These are phyloP conservation scores for Tillus elongatus DNA, from an alignment of 2,888 invertebrate species.

Conservation along the genomic window DNA sequence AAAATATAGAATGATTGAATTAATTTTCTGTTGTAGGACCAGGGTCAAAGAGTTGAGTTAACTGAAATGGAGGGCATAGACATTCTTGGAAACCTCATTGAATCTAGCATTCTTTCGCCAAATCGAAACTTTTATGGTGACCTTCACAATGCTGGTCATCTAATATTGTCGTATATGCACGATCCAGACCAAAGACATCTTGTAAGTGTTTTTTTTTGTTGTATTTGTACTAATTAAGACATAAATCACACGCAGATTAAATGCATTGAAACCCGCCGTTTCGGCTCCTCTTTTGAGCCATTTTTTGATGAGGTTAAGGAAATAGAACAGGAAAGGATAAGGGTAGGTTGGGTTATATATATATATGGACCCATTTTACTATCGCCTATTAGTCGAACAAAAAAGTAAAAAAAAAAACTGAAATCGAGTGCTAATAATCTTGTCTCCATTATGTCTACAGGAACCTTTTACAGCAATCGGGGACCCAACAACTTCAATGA, in stretches of 20 bases:
- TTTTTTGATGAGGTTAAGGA: too few relatives aligned
- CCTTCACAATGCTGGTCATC: conserved; percentile 75
- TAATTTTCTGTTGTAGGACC: too few relatives aligned
- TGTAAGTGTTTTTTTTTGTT: too few relatives aligned
- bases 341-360: too few relatives aligned
- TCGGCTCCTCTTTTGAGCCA: conserved; percentile 3
- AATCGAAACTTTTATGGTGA: conserved; percentile 68
- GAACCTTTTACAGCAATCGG: conserved; percentile 80
- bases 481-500: conserved; percentile 75
- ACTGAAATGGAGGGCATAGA: conserved; percentile 67
- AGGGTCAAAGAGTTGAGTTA: conserved; percentile 48
- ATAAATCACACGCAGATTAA: too few relatives aligned
- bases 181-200: conserved; percentile 71
- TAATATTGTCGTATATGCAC: conserved; percentile 65
- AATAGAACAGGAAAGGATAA: too few relatives aligned
- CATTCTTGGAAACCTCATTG: conserved; percentile 69
- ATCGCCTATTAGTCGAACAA: too few relatives aligned
- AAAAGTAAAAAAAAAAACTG: too few relatives aligned
- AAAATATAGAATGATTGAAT: background rate
- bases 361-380: too few relatives aligned
- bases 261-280: too few relatives aligned
- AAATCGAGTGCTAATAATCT: too few relatives aligned
- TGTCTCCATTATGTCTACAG: too few relatives aligned
- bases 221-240: conserved; percentile 5
- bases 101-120: conserved; percentile 59